Percentiles rank a stretch among this genome's conserved stretches.
Conservation (phyloP, 1,140 invertebrate genomes). For the Elymnias hypermnestra region DNA sequence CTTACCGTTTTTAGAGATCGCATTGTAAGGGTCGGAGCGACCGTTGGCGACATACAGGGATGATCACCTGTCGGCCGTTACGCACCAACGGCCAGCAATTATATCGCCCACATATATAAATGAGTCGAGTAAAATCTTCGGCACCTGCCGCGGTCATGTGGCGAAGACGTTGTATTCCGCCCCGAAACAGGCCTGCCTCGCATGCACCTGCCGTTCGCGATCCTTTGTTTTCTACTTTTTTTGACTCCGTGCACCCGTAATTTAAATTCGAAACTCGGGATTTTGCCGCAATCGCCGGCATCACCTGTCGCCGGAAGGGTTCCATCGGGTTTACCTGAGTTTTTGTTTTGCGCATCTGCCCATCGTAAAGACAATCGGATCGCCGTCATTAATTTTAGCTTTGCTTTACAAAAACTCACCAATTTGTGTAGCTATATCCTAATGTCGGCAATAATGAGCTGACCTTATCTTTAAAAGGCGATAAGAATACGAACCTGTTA, state of each 20-base stretch:
- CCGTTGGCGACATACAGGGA: slow-evolving; percentile 57
- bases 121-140: slow-evolving; percentile 58
- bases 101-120: slow-evolving; percentile 72
- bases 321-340: slow-evolving; percentile 54
- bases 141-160: slow-evolving; percentile 71
- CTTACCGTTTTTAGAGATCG: slow-evolving; percentile 65
- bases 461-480: slow-evolving; percentile 32
- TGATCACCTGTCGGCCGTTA: slow-evolving; percentile 75
- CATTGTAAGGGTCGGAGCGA: slow-evolving; percentile 51
- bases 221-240: slow-evolving; percentile 65
- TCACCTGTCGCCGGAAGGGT: slow-evolving; percentile 74
- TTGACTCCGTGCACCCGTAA: slow-evolving; percentile 52
- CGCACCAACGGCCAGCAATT: slow-evolving; percentile 71
- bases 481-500: slow-evolving; percentile 9
- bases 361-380: slow-evolving; percentile 54
- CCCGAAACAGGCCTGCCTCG: slow-evolving; percentile 24
- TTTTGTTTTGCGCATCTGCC: slow-evolving; percentile 70
- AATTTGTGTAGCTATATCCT: slow-evolving; percentile 21
- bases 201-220: slow-evolving; percentile 62
- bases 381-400: slow-evolving; percentile 50
- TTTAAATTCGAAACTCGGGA: slow-evolving; percentile 68
- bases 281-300: slow-evolving; percentile 63
- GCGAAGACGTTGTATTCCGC: slow-evolving; percentile 67
- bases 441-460: slow-evolving; percentile 45
- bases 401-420: slow-evolving; percentile 42